These are phyloP conservation scores for Emydura subglobosa DNA, from an alignment of 2,113 vertebrate species.

Conservation along the genomic window DNA sequence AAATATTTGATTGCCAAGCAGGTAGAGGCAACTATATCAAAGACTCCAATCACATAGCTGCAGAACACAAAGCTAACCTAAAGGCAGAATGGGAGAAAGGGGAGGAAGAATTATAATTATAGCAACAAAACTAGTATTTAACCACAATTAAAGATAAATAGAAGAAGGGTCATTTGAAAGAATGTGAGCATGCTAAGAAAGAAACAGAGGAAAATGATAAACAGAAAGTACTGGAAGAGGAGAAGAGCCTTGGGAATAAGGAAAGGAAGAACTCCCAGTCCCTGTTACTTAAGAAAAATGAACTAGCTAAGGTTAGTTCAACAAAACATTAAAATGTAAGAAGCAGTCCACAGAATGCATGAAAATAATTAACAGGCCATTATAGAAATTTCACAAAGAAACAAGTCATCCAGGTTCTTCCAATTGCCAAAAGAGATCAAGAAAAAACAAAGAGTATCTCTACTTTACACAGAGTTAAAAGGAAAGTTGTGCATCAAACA, in stretches of 20 bases:
- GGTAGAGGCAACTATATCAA: not conserved
- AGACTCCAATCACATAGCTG: not conserved
- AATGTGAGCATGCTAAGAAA: constrained; percentile 47
- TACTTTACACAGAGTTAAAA: not conserved
- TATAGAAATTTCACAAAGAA: not conserved
- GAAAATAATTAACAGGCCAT: constrained; percentile 18
- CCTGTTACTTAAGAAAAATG: not conserved
- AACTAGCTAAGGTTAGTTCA: constrained; percentile 5
- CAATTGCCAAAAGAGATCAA: not conserved
- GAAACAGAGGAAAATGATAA: constrained; percentile 37
- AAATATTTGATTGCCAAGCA: not conserved
- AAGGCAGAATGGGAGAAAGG: not conserved
- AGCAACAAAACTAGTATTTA: constrained; percentile 18
- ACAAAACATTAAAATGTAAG: constrained; percentile 31
- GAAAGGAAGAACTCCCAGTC: constrained; percentile 25
- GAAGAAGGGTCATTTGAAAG: constrained; percentile 40
- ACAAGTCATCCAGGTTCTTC: not conserved
- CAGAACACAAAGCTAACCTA: not conserved
- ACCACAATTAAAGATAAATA: constrained; percentile 39
- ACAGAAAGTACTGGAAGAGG: constrained; percentile 4
- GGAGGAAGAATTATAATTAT: constrained; percentile 25
- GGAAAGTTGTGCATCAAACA: not conserved
- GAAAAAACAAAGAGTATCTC: not conserved
- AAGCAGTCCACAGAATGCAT: constrained; percentile 41
- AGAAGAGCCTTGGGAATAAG: constrained; percentile 34